These are phyloP conservation scores for Microcebus murinus DNA, from an alignment of 2,113 vertebrate genomes.

Conservation along the genomic window DNA sequence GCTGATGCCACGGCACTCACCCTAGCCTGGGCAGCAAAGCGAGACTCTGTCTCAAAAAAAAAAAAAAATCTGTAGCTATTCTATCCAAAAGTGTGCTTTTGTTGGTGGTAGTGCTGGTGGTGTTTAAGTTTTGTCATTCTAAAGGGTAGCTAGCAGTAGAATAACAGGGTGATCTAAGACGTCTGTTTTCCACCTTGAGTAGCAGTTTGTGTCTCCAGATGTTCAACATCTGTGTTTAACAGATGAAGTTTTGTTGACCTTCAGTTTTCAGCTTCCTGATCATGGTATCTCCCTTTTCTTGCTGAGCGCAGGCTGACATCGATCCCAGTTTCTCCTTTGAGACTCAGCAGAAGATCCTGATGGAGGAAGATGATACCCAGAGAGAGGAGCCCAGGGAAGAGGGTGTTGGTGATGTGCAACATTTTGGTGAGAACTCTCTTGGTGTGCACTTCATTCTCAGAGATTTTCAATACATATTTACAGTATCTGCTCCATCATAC, in stretches of 20 bases:
- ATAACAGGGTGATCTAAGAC: background rate
- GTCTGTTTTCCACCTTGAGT: background rate
- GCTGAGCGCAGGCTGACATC: background rate
- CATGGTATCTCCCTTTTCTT: background rate
- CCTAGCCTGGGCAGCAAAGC: too few relatives aligned
- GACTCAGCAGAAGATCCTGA: constrained; percentile 9
- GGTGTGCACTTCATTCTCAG: background rate
- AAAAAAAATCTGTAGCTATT: background rate
- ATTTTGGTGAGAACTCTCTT: background rate
- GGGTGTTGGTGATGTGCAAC: background rate
- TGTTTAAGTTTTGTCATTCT: background rate
- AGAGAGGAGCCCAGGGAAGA: background rate
- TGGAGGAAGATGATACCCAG: constrained; percentile 37
- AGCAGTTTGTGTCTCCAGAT: background rate
- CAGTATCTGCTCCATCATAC: background rate
- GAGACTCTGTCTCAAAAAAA: too few relatives aligned
- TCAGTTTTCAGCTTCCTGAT: constrained; percentile 13
- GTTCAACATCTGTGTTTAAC: background rate
- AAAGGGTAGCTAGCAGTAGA: background rate
- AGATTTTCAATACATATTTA: background rate
- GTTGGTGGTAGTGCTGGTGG: background rate
- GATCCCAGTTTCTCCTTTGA: background rate
- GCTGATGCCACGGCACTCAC: too few relatives aligned
- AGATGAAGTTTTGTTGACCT: background rate
- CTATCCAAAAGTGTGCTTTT: background rate